phyloP scores from a whole-genome alignment of 2,888 invertebrate species.

The Eristalis intricaria region DNA sequence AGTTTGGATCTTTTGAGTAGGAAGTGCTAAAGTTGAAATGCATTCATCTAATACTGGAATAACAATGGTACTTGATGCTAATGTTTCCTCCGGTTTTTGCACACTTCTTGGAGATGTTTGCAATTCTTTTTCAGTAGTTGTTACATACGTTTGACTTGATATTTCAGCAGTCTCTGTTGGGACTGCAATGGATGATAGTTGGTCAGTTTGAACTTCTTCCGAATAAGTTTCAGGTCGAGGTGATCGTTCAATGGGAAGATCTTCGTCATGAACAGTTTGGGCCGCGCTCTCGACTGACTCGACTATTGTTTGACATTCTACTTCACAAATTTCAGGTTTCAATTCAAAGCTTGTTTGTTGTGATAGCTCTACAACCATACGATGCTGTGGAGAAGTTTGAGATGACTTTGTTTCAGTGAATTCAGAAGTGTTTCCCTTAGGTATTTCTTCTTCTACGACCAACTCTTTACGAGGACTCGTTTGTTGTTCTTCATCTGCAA shows the following conservation, averaged over 20 bases:
- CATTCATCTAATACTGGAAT: conserved; percentile 80
- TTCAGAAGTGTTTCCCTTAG: conserved; percentile 75
- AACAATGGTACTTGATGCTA: conserved; percentile 77
- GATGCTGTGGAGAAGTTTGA: conserved; percentile 81
- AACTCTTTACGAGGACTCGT: conserved; percentile 82
- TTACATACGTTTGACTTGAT: conserved; percentile 77
- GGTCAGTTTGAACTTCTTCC: conserved; percentile 75
- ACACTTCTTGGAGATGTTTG: conserved; percentile 77
- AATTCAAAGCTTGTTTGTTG: conserved; percentile 78
- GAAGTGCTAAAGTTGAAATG: conserved; percentile 76
- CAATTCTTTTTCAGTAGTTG: conserved; percentile 78
- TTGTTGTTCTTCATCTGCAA: conserved; percentile 83
- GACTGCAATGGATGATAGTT: conserved; percentile 1
- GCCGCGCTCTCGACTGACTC: conserved; percentile 79
- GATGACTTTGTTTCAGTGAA: conserved; percentile 82
- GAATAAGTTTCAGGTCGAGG: conserved; percentile 75
- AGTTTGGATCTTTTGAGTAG: conserved; percentile 73
- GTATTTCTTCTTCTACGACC: background rate
- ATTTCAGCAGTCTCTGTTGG: conserved; percentile 76
- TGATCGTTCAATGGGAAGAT: conserved; percentile 73
- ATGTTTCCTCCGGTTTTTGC: conserved; percentile 63
- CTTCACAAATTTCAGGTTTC: conserved; percentile 76
- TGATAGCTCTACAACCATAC: conserved; percentile 75
- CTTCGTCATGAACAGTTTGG: conserved; percentile 75
- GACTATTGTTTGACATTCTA: conserved; percentile 79